Conservation (phyloP, 2,888 invertebrate genomes). For the Sminthurinus aureus region DNA sequence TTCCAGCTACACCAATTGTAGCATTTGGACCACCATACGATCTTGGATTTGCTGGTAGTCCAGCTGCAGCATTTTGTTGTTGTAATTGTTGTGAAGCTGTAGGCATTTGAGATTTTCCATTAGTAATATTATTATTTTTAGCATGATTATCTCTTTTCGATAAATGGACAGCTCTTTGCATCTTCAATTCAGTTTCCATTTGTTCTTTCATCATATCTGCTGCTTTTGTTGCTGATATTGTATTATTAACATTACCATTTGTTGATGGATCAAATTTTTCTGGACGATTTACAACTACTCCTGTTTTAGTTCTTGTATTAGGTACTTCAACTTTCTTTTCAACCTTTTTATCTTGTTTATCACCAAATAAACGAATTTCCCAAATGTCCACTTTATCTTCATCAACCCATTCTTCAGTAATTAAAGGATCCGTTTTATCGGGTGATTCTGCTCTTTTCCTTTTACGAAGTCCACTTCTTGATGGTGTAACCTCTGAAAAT, state of each 20-base stretch:
- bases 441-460: slow-evolving; percentile 93
- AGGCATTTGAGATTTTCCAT: slow-evolving; percentile 66
- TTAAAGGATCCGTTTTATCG: slow-evolving; percentile 92
- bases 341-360: slow-evolving; percentile 68
- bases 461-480: slow-evolving; percentile 90
- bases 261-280: slow-evolving; percentile 59
- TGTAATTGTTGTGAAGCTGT: slow-evolving; percentile 56
- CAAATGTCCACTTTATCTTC: slow-evolving; percentile 94
- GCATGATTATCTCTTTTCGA: slow-evolving; percentile 73
- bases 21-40: slow-evolving; percentile 36
- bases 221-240: slow-evolving; percentile 51
- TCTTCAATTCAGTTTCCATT: slow-evolving; percentile 87
- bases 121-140: slow-evolving; percentile 71
- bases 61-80: slow-evolving; percentile 55
- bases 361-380: slow-evolving; percentile 94
- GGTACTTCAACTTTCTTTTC: slow-evolving; percentile 48
- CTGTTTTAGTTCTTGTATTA: slow-evolving; percentile 57
- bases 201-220: slow-evolving; percentile 72
- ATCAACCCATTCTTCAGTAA: slow-evolving; percentile 94
- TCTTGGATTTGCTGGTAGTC: slow-evolving; percentile 43
- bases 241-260: slow-evolving; percentile 10
- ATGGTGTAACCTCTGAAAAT: slow-evolving; percentile 85
- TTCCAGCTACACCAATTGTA: slow-evolving; percentile 2
- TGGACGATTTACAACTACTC: slow-evolving; percentile 57
- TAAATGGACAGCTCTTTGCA: slow-evolving; percentile 88